Base-by-base conservation (phyloP, 2,797 vertebrate species). In the Rhynchotus rufescens region DNA sequence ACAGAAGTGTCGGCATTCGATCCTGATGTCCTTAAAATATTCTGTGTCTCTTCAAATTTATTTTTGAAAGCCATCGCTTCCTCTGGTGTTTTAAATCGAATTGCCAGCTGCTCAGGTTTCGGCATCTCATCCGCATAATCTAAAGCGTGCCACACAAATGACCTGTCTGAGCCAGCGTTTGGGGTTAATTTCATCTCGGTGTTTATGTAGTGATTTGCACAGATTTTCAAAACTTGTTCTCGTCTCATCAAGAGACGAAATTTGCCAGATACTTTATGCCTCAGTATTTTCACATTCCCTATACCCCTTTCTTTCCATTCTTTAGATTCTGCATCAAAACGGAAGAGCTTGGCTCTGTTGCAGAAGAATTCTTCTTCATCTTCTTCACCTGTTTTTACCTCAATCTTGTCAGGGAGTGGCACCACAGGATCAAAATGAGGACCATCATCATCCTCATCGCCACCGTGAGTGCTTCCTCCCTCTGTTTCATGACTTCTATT, bases 381-480 rank as follows among this genome's bases (percentile, higher is more conserved):
- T 96, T 99, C 99, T 68, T 99, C 99, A 22, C 99, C 99, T 2
- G 99, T 99, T 97, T 99, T 99, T 17, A 99, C 98, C 96, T 99
- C 99, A 73, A 99, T 98, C 95, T 99, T 99, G 93, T 99, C 99
- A 84, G 99, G 99, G 57, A 99, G 98, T 28, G 99, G 99, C 22
- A 99, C 99, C 49, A 99, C 99, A 40, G 99, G 99, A 90, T 99
- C 99, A 98, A 99, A 99, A 93, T 99, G 99, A 91, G 99, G 99
- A 15, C 99, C 99, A 78, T 99, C 99, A 67, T 99, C 99, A 57
- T 99, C 99, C 14, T 99, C 99, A 34, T 99, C 99, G 76, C 94
- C 97, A 83, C 96, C 98, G 60, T 98, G 98, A 45, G 95, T 97
- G 96, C 98, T 98, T 75, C 99, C 98, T 92, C 98, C 98, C 95